Conservation (phyloP, 1,140 invertebrate species). For the Bradysia coprophila region DNA sequence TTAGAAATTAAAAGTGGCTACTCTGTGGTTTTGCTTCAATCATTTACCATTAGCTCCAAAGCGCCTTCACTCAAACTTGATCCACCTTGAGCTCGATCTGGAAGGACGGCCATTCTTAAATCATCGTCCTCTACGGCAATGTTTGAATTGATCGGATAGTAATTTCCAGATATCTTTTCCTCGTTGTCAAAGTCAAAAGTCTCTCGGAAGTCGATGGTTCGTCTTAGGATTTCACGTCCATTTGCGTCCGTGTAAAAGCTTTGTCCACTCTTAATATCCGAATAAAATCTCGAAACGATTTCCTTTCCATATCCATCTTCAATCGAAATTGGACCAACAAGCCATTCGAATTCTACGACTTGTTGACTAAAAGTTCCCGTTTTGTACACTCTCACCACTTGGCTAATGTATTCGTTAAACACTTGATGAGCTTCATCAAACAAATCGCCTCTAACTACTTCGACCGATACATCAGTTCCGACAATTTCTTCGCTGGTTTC, state of each 20-base stretch:
- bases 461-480: slow-evolving; percentile 26
- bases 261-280: slow-evolving; percentile 38
- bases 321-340: slow-evolving; percentile 82
- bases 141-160: slow-evolving; percentile 83
- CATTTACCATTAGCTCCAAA: slow-evolving; percentile 53
- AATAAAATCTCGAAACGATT: slow-evolving; percentile 52
- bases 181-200: slow-evolving; percentile 47
- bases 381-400: slow-evolving; percentile 60
- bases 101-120: slow-evolving; percentile 45
- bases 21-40: no score
- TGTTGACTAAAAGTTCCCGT: slow-evolving; percentile 27
- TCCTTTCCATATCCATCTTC: slow-evolving; percentile 60
- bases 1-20: no score
- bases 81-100: slow-evolving; percentile 78
- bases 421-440: slow-evolving; percentile 70
- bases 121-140: slow-evolving; percentile 39
- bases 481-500: slow-evolving; percentile 17
- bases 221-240: slow-evolving; percentile 68
- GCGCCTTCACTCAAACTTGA: slow-evolving; percentile 55
- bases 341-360: slow-evolving; percentile 76
- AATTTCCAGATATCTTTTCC: slow-evolving; percentile 69
- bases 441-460: slow-evolving; percentile 35
- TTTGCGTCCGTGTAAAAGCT: slow-evolving; percentile 89
- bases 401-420: slow-evolving; percentile 53
- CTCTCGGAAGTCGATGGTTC: slow-evolving; percentile 50